These are phyloP conservation scores for Physeter macrocephalus DNA, from an alignment of 2,113 vertebrate genomes.

Conservation along the genomic window DNA sequence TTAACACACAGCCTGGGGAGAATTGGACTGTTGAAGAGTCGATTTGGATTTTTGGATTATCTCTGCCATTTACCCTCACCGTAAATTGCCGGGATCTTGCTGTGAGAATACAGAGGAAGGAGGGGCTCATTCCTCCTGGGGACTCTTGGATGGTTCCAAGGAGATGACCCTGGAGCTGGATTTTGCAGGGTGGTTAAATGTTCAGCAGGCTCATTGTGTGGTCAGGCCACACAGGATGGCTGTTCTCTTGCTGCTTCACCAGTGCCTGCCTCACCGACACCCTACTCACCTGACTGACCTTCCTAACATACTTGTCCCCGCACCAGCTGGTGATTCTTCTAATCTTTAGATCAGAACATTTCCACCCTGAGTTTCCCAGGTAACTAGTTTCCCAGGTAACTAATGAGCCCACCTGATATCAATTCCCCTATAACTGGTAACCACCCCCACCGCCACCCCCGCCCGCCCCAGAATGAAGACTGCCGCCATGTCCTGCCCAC, in stretches of 20 bases:
- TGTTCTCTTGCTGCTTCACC: not conserved
- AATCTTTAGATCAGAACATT: not conserved
- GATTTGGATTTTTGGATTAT: not conserved
- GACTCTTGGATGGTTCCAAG: not conserved
- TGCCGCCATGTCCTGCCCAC: too few relatives aligned
- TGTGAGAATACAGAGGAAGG: not conserved
- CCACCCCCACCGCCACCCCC: too few relatives aligned
- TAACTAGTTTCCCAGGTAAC: not conserved
- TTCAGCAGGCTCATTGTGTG: rapidly evolving
- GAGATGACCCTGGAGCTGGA: not conserved
- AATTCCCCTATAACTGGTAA: not conserved
- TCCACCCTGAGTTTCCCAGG: not conserved
- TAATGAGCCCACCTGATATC: not conserved
- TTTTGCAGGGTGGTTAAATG: not conserved
- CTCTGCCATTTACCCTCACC: not conserved
- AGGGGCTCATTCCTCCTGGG: not conserved
- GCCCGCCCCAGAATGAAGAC: not conserved
- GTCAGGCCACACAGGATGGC: not conserved
- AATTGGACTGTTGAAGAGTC: not conserved
- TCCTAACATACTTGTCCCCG: not conserved
- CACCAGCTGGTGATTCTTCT: not conserved
- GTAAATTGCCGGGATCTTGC: not conserved
- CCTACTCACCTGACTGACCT: not conserved
- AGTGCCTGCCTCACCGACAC: too few relatives aligned
- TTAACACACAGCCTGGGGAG: not conserved